These are phyloP conservation scores for Empidonax alnorum DNA, from an alignment of 2,113 vertebrate genomes.

Conservation along the genomic window DNA sequence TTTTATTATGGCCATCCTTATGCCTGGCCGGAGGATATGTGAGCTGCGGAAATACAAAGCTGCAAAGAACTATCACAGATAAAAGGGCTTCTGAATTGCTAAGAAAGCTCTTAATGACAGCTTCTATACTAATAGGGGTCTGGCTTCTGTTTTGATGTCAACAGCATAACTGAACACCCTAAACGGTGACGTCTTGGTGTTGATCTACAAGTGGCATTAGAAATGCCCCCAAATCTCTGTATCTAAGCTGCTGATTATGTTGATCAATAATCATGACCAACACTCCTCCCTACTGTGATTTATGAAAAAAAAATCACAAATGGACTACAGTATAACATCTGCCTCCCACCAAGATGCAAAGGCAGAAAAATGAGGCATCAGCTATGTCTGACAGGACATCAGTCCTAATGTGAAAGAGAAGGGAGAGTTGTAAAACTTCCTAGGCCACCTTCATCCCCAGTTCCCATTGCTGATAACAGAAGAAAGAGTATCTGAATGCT, in stretches of 20 bases:
- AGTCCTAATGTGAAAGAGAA: neutral
- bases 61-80: neutral
- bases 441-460: accelerated
- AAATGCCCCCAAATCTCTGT: neutral
- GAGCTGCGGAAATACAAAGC: neutral
- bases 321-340: neutral
- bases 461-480: neutral
- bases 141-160: neutral
- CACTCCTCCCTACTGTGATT: neutral
- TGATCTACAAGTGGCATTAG: neutral
- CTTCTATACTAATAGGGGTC: neutral
- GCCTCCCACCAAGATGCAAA: slow-evolving; percentile 33
- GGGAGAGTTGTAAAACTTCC: neutral
- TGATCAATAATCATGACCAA: neutral
- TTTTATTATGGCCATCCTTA: neutral
- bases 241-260: neutral
- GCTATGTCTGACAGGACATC: neutral
- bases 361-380: slow-evolving; percentile 14
- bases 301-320: slow-evolving; percentile 30
- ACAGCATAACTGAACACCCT: neutral
- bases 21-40: neutral
- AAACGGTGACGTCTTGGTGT: neutral
- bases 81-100: neutral
- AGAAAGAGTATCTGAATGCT: neutral
- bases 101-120: neutral